Evolutionary conservation across 1,140 invertebrate genomes (phyloP).

Genomic region (Drosophila ambigua): DNA sequence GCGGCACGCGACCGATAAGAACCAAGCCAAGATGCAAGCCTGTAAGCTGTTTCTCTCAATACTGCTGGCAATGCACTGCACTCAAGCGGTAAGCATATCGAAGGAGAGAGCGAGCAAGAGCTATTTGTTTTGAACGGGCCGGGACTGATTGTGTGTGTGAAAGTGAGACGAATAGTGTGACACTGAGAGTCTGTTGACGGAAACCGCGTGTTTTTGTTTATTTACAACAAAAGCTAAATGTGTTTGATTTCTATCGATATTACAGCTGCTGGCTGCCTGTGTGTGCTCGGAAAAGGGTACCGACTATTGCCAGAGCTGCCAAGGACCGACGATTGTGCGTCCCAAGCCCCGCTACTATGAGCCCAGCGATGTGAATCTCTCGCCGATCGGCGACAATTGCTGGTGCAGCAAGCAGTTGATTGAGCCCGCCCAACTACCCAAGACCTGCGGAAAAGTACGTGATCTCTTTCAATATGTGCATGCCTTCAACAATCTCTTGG

Average conservation of each 20-base stretch:
- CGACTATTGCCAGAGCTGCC: conserved; percentile 68
- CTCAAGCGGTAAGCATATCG: conserved; percentile 19
- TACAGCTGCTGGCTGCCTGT: conserved; percentile 62
- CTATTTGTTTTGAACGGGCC: background rate
- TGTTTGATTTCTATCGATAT: background rate
- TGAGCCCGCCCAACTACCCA: conserved; percentile 75
- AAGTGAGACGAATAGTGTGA: background rate
- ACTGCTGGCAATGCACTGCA: conserved; percentile 52
- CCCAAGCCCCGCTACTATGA: conserved; percentile 64
- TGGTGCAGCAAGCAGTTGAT: conserved; percentile 78
- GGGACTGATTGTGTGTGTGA: background rate
- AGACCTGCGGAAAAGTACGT: conserved; percentile 81
- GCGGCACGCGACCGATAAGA: conserved; percentile 62
- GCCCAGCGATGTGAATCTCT: conserved; percentile 53
- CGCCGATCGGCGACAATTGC: conserved; percentile 77
- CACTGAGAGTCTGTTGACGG: no score
- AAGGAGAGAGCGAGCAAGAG: background rate
- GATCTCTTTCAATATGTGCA: conserved; percentile 73
- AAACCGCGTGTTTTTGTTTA: no score
- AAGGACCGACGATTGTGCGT: conserved; percentile 54
- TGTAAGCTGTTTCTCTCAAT: conserved; percentile 54
- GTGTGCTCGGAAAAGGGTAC: conserved; percentile 83
- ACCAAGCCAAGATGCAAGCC: conserved; percentile 20
- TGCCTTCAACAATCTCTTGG: conserved; percentile 72
- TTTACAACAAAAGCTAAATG: background rate